Conservation (phyloP, 2,113 vertebrate genomes). For the Mormoops blainvillei region DNA sequence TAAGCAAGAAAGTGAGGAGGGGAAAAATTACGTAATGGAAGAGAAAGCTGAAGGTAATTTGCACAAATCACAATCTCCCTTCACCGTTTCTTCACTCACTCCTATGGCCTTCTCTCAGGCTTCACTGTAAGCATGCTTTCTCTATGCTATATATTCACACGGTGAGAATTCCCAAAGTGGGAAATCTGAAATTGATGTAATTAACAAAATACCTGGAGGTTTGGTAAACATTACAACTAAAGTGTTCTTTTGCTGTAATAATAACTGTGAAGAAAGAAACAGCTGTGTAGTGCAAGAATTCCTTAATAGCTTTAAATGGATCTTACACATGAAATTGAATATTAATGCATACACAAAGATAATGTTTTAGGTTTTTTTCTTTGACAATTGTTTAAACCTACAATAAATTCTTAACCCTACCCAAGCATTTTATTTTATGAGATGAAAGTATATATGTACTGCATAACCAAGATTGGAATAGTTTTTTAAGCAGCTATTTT, state of each 20-base stretch:
- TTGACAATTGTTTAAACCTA: neutral
- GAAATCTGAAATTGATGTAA: neutral
- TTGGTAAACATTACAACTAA: neutral
- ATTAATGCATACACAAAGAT: neutral
- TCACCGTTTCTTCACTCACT: neutral
- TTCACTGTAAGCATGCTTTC: neutral
- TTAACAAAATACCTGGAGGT: neutral
- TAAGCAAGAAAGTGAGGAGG: neutral
- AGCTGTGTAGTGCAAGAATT: neutral
- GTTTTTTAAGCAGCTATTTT: slow-evolving; percentile 28
- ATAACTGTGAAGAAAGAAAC: neutral
- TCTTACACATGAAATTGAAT: neutral
- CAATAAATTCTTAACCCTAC: neutral
- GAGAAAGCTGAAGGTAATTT: neutral
- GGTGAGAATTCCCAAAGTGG: neutral
- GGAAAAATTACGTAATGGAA: neutral
- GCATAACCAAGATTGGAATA: neutral
- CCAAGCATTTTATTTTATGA: neutral
- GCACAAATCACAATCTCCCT: neutral
- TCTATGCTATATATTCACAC: neutral
- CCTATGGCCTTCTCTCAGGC: neutral
- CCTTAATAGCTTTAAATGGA: neutral
- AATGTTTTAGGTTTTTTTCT: neutral
- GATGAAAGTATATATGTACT: neutral
- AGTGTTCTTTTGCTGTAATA: neutral